phyloP scores from a whole-genome alignment of 2,888 invertebrate genomes.

The Leptinotarsa haldemani region DNA sequence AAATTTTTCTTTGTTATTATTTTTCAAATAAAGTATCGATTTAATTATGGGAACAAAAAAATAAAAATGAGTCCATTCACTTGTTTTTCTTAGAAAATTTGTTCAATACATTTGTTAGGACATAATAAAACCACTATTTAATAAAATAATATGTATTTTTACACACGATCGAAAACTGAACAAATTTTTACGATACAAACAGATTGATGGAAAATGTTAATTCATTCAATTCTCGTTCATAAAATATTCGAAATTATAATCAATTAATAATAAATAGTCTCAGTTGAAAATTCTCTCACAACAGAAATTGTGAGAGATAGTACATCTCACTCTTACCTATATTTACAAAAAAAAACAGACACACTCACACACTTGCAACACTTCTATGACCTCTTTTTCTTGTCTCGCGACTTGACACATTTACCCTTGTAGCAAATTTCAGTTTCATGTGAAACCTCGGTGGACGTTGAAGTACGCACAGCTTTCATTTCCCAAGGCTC shows the following conservation, averaged over 20 bases:
- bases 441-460: conserved; percentile 86
- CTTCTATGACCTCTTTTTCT: conserved; percentile 46
- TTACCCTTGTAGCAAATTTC: conserved; percentile 89
- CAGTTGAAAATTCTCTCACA: conserved; percentile 28
- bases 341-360: conserved; percentile 17
- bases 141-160: conserved; percentile 13
- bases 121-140: neutral
- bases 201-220: conserved; percentile 1
- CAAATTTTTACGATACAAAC: neutral
- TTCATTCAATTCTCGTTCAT: conserved; percentile 27
- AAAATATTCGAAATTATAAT: conserved; percentile 26
- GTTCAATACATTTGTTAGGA: neutral
- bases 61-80: too few species aligned
- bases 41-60: too few species aligned
- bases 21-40: too few species aligned
- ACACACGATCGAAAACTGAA: conserved; percentile 1
- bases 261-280: conserved; percentile 30
- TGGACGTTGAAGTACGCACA: conserved; percentile 82
- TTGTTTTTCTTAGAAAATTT: too few species aligned
- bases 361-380: conserved; percentile 8
- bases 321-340: conserved; percentile 15
- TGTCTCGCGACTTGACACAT: conserved; percentile 75
- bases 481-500: conserved; percentile 70
- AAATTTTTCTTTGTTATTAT: too few species aligned
- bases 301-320: conserved; percentile 6